These are phyloP conservation scores for Nephotettix cincticeps DNA, from an alignment of 1,140 invertebrate species.

Conservation along the genomic window DNA sequence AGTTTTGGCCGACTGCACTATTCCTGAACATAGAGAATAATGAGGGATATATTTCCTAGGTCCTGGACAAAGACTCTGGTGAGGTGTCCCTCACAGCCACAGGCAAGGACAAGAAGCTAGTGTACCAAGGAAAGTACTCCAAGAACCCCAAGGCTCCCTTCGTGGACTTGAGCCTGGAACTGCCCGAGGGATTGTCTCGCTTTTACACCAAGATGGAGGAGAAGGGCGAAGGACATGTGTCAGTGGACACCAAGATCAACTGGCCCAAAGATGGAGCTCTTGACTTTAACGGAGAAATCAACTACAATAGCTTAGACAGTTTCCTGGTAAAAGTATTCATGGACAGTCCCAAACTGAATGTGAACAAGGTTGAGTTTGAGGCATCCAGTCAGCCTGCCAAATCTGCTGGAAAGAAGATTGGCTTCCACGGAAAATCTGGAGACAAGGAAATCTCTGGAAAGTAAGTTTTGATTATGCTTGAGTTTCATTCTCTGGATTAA, in stretches of 20 bases:
- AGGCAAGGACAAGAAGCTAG: constrained; percentile 48
- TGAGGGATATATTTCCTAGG: no score
- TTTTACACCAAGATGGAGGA: constrained; percentile 32
- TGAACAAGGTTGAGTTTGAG: constrained; percentile 64
- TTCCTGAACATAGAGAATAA: no score
- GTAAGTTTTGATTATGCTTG: constrained; percentile 43
- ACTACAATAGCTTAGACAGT: constrained; percentile 61
- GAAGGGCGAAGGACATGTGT: constrained; percentile 28
- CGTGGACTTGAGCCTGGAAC: constrained; percentile 33
- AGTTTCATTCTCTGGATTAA: neutral
- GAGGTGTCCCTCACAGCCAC: constrained; percentile 51
- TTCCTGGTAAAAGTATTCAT: constrained; percentile 60
- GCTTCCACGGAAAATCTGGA: constrained; percentile 59
- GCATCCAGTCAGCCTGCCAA: constrained; percentile 60
- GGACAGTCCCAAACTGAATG: constrained; percentile 64
- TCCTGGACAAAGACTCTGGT: no score
- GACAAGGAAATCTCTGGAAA: constrained; percentile 67
- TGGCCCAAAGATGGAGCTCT: constrained; percentile 41
- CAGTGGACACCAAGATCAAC: constrained; percentile 26
- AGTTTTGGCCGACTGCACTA: no score
- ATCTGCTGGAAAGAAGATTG: constrained; percentile 54
- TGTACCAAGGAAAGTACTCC: constrained; percentile 48
- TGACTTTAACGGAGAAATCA: constrained; percentile 52
- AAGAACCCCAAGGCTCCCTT: constrained; percentile 47
- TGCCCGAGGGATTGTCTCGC: constrained; percentile 36